Conservation (phyloP, 1,140 invertebrate genomes). For the Cherax quadricarinatus region DNA sequence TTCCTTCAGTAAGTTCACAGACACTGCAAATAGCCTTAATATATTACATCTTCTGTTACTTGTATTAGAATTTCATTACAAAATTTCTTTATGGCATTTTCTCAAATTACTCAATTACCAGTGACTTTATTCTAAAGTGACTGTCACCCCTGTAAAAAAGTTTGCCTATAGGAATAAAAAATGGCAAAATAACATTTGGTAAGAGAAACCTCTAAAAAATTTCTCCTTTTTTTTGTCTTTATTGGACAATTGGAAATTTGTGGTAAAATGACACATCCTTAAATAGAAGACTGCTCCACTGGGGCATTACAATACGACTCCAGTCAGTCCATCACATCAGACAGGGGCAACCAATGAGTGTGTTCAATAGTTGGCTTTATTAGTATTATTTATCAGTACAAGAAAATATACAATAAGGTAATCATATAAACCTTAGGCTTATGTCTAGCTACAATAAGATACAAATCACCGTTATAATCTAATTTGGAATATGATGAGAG, state of each 20-base stretch:
- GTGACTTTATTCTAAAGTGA: too few species aligned
- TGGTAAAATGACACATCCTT: constrained; percentile 51
- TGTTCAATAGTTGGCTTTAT: constrained; percentile 66
- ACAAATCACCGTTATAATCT: constrained; percentile 70
- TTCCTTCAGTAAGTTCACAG: too few species aligned
- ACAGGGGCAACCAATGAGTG: constrained; percentile 58
- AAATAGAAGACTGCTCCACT: constrained; percentile 2
- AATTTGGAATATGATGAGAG: constrained; percentile 72
- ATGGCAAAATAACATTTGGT: constrained; percentile 1
- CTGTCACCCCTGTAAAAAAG: background rate
- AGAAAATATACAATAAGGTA: constrained; percentile 74
- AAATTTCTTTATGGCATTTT: background rate
- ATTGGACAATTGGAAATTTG: constrained; percentile 60
- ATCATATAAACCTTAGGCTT: constrained; percentile 73
- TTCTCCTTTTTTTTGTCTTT: constrained; percentile 56
- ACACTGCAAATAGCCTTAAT: background rate
- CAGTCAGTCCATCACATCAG: constrained; percentile 25
- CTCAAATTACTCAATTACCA: background rate
- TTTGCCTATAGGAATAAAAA: background rate
- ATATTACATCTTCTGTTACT: background rate
- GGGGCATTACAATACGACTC: constrained; percentile 16
- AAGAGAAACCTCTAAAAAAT: constrained; percentile 40
- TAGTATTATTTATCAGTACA: constrained; percentile 71
- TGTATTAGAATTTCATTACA: background rate
- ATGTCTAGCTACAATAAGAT: constrained; percentile 71